A percentile compares a stretch with the other conserved stretches of the same genome.
Evolutionary conservation across 2,888 invertebrate genomes (phyloP).

Genomic region (Eristalis arbustorum): DNA sequence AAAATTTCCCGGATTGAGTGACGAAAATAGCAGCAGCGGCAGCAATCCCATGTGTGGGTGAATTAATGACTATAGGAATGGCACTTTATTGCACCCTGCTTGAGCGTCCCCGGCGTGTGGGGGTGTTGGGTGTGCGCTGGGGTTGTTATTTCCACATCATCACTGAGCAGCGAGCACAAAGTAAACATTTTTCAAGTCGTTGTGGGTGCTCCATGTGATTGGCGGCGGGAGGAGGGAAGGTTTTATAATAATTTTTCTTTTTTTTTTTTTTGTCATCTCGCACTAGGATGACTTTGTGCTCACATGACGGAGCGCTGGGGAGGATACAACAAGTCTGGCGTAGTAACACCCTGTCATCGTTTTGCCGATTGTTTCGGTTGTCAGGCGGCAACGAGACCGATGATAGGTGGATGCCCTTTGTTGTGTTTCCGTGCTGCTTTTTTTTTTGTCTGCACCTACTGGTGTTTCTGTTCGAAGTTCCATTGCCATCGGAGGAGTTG

Average conservation of each 20-base stretch:
- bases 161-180: slow-evolving; percentile 28
- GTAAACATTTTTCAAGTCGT: slow-evolving; percentile 46
- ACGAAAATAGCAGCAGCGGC: slow-evolving; percentile 29
- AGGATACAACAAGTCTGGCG: neutral
- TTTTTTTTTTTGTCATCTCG: neutral
- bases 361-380: slow-evolving; percentile 20
- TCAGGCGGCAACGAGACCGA: neutral
- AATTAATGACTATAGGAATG: slow-evolving; percentile 21
- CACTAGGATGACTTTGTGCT: slow-evolving; percentile 3
- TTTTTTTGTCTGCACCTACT: neutral
- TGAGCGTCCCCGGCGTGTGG: neutral
- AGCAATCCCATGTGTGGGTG: neutral
- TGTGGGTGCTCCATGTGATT: neutral
- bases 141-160: slow-evolving; percentile 62
- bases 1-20: slow-evolving; percentile 55
- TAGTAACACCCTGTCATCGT: slow-evolving; percentile 2
- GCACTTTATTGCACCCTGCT: slow-evolving; percentile 27
- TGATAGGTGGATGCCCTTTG: slow-evolving; percentile 20
- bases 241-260: slow-evolving; percentile 10
- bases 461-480: neutral
- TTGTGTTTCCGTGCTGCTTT: neutral
- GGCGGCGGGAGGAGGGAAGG: neutral
- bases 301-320: neutral
- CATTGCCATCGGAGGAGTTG: slow-evolving; percentile 10
- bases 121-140: neutral